Evolutionary conservation across 1,140 invertebrate genomes (phyloP), one percentile per base, ranked within the genome.

Genomic region (Drosophila albomicans): DNA sequence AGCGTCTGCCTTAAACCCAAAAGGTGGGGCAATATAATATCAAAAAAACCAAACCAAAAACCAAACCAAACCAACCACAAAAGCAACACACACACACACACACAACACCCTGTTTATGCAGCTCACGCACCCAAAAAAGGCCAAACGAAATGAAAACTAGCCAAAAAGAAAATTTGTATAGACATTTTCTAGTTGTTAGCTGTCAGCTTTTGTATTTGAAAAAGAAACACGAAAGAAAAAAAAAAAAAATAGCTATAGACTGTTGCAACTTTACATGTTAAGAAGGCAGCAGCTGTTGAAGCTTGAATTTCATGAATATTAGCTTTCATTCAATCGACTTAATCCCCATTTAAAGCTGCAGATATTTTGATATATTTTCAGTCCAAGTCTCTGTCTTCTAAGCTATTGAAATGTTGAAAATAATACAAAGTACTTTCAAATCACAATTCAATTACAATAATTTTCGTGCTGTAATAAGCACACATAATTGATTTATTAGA

Each of bases 91-190:
- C n/a, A n/a, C 30, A 43, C 35, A 25, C 20, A 38, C 41, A 78
- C 5, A 71, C 49, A 20, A 64, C 70, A 64, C 69, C 69, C 82
- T 87, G 79, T 82, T 88, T 80, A 84, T 88, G 80, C 77, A 86
- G 58, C 82, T 65, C 82, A 85, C 82, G 82, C 82, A 84, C 59
- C 72, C 59, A 64, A 71, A 75, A 71, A 59, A 52, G 54, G 41
- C 48, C 54, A 59, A 74, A 56, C 64, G 46, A 68, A 73, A 79
- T 71, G 46, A 75, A 71, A 62, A 71, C 58, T 51, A 52, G 48
- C 51, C 43, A 15, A 65, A 65, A 58, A 72, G 87, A 86, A 86
- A 77, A 52, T 52, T 52, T 82, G 71, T 77, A 74, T 45, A 67
- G 61, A 84, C 63, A 81, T 75, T 88, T 82, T 59, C 65, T 65